Percentiles rank a stretch among this genome's conserved stretches.
Evolutionary conservation across 2,113 vertebrate genomes (phyloP).

Genomic region (Melospiza georgiana): DNA sequence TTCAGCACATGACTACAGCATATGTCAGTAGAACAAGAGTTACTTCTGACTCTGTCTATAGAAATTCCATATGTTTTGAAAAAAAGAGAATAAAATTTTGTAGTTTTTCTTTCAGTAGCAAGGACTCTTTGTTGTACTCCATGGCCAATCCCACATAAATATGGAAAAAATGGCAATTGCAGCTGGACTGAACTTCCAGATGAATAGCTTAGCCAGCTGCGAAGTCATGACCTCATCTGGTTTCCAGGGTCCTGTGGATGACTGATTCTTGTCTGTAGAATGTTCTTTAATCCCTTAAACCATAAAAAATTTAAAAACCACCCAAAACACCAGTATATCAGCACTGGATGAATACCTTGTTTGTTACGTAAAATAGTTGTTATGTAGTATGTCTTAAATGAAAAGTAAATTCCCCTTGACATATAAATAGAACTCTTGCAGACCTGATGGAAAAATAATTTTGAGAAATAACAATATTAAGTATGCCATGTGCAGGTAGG

Average conservation of each 20-base stretch:
- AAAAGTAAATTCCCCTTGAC: neutral
- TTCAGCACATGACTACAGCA: neutral
- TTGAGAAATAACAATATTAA: neutral
- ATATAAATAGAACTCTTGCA: neutral
- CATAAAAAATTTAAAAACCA: neutral
- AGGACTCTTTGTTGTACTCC: conserved; percentile 27
- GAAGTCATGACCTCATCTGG: conserved; percentile 47
- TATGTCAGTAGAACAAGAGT: neutral
- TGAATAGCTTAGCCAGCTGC: conserved; percentile 41
- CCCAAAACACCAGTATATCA: conserved; percentile 29
- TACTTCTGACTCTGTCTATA: neutral
- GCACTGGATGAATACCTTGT: conserved; percentile 61
- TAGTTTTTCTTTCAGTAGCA: neutral
- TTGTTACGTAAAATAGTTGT: neutral
- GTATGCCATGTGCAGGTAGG: neutral
- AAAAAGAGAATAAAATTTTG: neutral
- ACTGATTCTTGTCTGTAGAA: conserved; percentile 2
- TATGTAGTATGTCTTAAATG: conserved; percentile 6
- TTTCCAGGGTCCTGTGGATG: conserved; percentile 34
- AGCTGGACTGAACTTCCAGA: conserved; percentile 27
- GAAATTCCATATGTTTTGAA: neutral
- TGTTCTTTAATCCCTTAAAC: conserved; percentile 40
- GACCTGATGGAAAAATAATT: neutral
- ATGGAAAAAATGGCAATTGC: conserved; percentile 14
- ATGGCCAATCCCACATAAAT: neutral